phyloP scores from a whole-genome alignment of 2,888 invertebrate species.

The Sicus ferrugineus region DNA sequence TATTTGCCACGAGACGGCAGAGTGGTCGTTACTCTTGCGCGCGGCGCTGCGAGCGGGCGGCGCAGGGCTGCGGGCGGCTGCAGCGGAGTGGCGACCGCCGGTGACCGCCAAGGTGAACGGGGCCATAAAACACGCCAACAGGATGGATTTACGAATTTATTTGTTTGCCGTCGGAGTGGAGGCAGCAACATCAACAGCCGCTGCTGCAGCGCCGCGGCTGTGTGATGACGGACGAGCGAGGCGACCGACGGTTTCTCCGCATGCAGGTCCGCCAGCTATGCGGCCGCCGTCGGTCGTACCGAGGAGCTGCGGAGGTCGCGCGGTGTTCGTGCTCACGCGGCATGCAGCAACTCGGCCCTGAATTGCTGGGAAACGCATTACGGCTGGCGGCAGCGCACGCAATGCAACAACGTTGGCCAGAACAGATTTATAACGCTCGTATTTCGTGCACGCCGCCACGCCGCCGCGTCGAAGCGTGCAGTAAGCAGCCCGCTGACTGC shows the following conservation, averaged over 20 bases:
- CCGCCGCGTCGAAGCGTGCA: constrained; percentile 30
- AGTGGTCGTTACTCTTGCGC: constrained; percentile 63
- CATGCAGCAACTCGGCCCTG: constrained; percentile 15
- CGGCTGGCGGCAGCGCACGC: constrained; percentile 24
- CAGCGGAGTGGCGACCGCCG: constrained; percentile 10
- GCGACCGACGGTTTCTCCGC: neutral
- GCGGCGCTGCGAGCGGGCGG: constrained; percentile 4
- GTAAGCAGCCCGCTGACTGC: neutral
- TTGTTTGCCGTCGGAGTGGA: constrained; percentile 25
- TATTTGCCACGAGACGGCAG: constrained; percentile 65
- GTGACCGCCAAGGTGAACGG: constrained; percentile 35
- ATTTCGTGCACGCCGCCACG: constrained; percentile 45
- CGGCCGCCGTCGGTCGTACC: too few relatives aligned
- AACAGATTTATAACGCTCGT: constrained; percentile 56
- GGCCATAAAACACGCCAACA: constrained; percentile 34
- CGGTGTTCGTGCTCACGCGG: neutral
- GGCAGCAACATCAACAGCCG: constrained; percentile 15
- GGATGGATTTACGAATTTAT: constrained; percentile 33
- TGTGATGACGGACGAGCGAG: constrained; percentile 24
- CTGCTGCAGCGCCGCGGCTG: neutral
- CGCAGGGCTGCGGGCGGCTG: too few relatives aligned
- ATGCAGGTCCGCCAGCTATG: neutral
- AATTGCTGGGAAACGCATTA: constrained; percentile 21
- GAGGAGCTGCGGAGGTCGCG: constrained; percentile 4
- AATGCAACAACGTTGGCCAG: constrained; percentile 31